Evolutionary conservation across 1,140 invertebrate species (phyloP).

Genomic region (Eupristina koningsbergeri): DNA sequence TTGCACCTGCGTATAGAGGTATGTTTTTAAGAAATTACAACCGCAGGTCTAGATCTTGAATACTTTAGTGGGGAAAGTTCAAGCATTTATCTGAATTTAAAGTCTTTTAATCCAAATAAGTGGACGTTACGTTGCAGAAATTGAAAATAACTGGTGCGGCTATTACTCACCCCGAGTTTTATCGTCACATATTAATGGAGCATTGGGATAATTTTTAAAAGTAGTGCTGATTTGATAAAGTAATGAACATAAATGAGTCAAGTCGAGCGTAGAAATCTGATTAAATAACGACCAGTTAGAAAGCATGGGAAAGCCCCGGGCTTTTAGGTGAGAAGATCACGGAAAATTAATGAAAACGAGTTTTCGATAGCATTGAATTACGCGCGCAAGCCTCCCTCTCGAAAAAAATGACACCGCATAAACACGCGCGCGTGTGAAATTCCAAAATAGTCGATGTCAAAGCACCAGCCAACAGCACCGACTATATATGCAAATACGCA

Average conservation of each 20-base stretch:
- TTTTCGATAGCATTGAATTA: background rate
- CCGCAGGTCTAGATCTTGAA: background rate
- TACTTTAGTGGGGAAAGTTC: background rate
- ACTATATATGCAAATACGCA: background rate
- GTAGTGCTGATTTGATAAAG: background rate
- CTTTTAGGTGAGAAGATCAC: background rate
- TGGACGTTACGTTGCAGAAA: background rate
- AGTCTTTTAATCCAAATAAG: background rate
- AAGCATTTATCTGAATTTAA: background rate
- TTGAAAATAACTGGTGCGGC: background rate
- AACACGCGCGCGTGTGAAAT: too few relatives aligned
- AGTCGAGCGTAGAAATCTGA: background rate
- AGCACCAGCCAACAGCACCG: too few relatives aligned
- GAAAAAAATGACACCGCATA: too few relatives aligned
- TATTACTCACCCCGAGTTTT: background rate
- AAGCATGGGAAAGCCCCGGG: background rate
- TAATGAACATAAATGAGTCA: background rate
- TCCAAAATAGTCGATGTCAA: too few relatives aligned
- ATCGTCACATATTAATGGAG: background rate
- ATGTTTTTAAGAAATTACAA: too few relatives aligned
- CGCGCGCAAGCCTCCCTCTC: background rate
- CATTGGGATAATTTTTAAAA: background rate
- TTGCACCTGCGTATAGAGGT: background rate
- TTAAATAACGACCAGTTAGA: background rate
- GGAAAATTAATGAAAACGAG: slow-evolving; percentile 5